A percentile compares a stretch with the other conserved stretches of the same genome.
Evolutionary conservation across 1,140 invertebrate genomes (phyloP).

Genomic region (Drosophila lini): DNA sequence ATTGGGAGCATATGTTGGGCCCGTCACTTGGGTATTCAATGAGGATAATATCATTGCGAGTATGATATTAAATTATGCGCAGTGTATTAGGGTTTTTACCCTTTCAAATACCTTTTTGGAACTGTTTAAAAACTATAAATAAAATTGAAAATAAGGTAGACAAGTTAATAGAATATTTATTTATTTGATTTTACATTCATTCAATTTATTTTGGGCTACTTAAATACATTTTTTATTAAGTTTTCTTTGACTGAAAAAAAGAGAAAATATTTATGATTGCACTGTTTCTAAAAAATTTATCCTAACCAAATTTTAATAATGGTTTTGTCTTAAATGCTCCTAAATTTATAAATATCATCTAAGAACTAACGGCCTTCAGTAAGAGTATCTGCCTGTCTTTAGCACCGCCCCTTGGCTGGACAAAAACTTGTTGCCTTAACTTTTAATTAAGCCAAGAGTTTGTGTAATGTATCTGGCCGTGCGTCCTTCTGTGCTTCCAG

Average conservation of each 20-base stretch:
- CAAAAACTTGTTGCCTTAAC: constrained; percentile 63
- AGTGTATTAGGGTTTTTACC: background rate
- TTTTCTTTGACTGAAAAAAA: too few relatives aligned
- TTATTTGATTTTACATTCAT: too few relatives aligned
- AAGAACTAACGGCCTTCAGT: background rate
- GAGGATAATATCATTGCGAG: constrained; percentile 13
- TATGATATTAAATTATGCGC: constrained; percentile 1
- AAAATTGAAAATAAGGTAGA: too few relatives aligned
- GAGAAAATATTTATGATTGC: too few relatives aligned
- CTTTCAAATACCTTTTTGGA: background rate
- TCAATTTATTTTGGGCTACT: too few relatives aligned
- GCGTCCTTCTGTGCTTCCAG: constrained; percentile 13
- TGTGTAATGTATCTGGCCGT: constrained; percentile 47
- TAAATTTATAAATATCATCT: background rate
- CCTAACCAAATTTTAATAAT: background rate
- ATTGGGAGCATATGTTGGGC: constrained; percentile 32
- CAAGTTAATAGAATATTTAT: too few relatives aligned
- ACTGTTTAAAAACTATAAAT: background rate
- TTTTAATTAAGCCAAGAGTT: constrained; percentile 79
- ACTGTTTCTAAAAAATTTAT: background rate
- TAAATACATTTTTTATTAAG: too few relatives aligned
- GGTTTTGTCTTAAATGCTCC: background rate
- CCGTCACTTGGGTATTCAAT: constrained; percentile 24
- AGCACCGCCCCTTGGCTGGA: background rate
- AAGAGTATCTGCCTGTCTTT: constrained; percentile 43